phyloP scores from a whole-genome alignment of 2,888 invertebrate genomes.

The Lucinisca nassula region DNA sequence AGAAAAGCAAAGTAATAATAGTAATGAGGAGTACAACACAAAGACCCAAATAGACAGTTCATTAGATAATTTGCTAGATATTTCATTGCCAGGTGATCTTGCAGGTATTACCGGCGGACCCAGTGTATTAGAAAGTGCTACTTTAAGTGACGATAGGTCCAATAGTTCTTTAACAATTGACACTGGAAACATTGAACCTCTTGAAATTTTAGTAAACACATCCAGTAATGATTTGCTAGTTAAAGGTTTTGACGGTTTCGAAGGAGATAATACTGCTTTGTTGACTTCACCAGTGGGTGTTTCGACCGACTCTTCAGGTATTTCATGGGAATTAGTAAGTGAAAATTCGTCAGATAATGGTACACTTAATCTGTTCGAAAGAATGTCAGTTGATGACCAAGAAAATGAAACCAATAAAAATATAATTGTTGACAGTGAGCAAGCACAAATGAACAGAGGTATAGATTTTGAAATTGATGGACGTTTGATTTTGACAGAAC shows the following conservation, averaged over 20 bases:
- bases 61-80: background rate
- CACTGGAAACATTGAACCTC: background rate
- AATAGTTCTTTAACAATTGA: background rate
- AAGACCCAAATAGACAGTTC: too few species aligned
- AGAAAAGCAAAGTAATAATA: background rate
- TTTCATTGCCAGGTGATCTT: background rate
- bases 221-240: background rate
- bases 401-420: background rate
- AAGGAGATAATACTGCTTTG: background rate
- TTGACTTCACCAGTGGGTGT: background rate
- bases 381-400: background rate
- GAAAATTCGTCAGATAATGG: background rate
- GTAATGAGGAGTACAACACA: too few species aligned
- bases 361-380: background rate
- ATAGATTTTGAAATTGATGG: background rate
- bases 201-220: background rate
- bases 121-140: too few species aligned
- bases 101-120: too few species aligned
- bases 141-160: too few species aligned
- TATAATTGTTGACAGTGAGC: background rate
- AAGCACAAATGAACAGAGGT: background rate
- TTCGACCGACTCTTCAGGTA: slow-evolving; percentile 29
- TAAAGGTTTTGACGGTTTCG: background rate
- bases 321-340: slow-evolving; percentile 40
- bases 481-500: background rate